Conservation (phyloP, 2,888 invertebrate species). For the Neuroscelio doddi region DNA sequence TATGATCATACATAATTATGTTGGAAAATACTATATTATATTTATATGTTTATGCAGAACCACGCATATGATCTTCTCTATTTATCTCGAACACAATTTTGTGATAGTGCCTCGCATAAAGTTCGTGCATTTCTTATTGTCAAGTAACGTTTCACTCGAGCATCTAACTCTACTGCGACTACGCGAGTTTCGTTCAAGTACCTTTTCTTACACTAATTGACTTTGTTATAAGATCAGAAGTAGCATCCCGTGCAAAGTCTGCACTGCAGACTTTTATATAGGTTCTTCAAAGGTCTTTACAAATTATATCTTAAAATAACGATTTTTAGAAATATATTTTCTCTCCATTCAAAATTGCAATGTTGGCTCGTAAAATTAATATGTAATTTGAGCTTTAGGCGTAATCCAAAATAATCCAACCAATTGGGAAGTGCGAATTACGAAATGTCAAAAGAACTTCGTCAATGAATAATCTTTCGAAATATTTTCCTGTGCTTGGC, state of each 20-base stretch:
- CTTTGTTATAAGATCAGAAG: slow-evolving; percentile 17
- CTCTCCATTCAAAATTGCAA: too few species aligned
- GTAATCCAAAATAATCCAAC: too few species aligned
- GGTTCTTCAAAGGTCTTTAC: slow-evolving; percentile 8
- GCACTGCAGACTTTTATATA: slow-evolving; percentile 7
- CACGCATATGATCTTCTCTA: slow-evolving; percentile 15
- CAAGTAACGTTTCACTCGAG: slow-evolving; percentile 21
- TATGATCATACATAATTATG: too few species aligned
- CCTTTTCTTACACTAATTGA: slow-evolving; percentile 32
- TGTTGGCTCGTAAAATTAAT: too few species aligned
- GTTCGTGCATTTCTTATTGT: too few species aligned
- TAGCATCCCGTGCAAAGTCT: slow-evolving; percentile 1
- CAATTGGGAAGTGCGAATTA: too few species aligned
- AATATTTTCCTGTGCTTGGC: too few species aligned
- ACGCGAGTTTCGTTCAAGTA: slow-evolving; percentile 12
- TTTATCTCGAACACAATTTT: slow-evolving; percentile 4
- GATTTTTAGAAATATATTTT: slow-evolving; percentile 8
- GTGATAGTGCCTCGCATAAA: slow-evolving; percentile 6
- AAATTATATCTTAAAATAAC: slow-evolving; percentile 18
- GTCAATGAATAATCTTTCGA: too few species aligned
- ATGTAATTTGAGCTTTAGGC: too few species aligned
- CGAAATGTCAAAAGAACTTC: too few species aligned
- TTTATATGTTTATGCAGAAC: too few species aligned
- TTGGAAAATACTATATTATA: too few species aligned
- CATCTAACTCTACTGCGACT: slow-evolving; percentile 7